Evolutionary conservation across 1,140 invertebrate species (phyloP).

Genomic region (Euwallacea fornicatus): DNA sequence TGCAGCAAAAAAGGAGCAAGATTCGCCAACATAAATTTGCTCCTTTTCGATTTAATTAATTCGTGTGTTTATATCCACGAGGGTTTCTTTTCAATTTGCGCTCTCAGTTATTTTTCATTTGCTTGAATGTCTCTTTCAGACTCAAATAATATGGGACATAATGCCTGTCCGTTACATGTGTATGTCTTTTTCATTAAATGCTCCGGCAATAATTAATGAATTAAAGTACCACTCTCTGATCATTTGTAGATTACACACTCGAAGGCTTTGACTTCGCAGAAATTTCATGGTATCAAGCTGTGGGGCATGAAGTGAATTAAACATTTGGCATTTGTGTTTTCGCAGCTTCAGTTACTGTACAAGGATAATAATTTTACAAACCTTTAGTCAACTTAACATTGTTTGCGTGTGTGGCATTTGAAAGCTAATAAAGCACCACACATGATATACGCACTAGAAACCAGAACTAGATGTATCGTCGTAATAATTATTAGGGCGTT

Average conservation of each 20-base stretch:
- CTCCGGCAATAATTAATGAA: too few species aligned
- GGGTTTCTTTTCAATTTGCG: neutral
- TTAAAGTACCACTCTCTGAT: too few species aligned
- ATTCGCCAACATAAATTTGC: neutral
- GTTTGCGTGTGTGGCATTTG: constrained; percentile 31
- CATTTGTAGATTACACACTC: too few species aligned
- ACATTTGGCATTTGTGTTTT: too few species aligned
- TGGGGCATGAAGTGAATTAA: too few species aligned
- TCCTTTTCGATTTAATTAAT: constrained; percentile 1
- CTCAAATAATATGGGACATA: neutral
- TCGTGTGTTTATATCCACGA: neutral
- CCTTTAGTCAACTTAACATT: constrained; percentile 28
- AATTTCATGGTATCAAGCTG: too few species aligned
- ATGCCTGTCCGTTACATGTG: too few species aligned
- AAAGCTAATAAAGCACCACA: constrained; percentile 30
- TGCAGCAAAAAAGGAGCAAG: neutral
- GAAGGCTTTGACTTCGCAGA: too few species aligned
- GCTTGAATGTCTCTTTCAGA: neutral
- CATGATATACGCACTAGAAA: constrained; percentile 22
- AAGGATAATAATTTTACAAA: constrained; percentile 30
- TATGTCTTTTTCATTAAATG: too few species aligned
- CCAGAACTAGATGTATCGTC: constrained; percentile 12
- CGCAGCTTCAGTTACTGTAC: constrained; percentile 10
- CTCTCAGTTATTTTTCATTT: neutral
- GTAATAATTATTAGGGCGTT: constrained; percentile 14